Evolutionary conservation across 2,113 vertebrate genomes (phyloP).

Genomic region (human): DNA sequence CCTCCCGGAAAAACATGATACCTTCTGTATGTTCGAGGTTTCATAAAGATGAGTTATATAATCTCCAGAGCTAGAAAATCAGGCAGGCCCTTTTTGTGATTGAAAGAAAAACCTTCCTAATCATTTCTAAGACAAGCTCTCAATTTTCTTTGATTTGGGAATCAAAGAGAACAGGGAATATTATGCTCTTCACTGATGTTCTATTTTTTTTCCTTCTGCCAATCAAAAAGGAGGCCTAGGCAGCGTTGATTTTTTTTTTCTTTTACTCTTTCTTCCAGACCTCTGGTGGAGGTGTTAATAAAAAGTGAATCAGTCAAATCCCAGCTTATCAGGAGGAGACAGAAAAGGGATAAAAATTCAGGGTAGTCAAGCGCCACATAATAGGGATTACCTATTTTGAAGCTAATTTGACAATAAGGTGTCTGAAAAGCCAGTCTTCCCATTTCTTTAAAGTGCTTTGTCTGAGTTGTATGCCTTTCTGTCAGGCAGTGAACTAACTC

Average conservation of each 20-base stretch:
- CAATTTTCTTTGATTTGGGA: constrained; percentile 6
- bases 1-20: not conserved
- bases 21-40: not conserved
- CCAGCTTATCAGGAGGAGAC: not conserved
- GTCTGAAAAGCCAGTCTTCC: not conserved
- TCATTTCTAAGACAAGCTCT: constrained; percentile 26
- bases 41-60: not conserved
- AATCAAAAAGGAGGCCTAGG: not conserved
- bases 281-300: not conserved
- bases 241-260: not conserved
- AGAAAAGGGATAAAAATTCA: not conserved
- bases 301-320: constrained; percentile 11
- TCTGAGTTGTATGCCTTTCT: not conserved
- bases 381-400: not conserved
- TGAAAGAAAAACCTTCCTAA: not conserved
- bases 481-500: not conserved
- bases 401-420: not conserved
- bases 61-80: constrained; percentile 7
- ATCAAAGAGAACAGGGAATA: not conserved
- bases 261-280: not conserved
- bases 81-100: not conserved
- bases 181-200: not conserved
- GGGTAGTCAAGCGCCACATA: not conserved
- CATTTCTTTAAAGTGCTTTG: not conserved
- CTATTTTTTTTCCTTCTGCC: constrained; percentile 34